These are phyloP conservation scores for Parasteatoda lunata DNA, from an alignment of 2,888 invertebrate genomes.

Conservation along the genomic window DNA sequence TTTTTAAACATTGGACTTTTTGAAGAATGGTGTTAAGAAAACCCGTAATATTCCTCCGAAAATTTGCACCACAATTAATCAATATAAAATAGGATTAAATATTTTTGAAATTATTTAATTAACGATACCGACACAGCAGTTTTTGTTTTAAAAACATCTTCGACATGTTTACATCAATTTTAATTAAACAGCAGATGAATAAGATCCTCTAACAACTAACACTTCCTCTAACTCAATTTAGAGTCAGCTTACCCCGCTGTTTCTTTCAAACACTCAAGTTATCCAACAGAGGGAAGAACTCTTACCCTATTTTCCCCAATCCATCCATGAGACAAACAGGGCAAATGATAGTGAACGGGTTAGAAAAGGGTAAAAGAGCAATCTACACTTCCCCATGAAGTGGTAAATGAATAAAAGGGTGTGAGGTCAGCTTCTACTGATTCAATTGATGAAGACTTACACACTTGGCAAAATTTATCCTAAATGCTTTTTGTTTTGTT, in stretches of 20 bases:
- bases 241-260: neutral
- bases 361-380: conserved; percentile 20
- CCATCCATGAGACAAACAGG: conserved; percentile 17
- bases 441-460: conserved; percentile 52
- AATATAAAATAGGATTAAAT: no score
- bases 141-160: no score
- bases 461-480: conserved; percentile 8
- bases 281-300: neutral
- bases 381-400: conserved; percentile 25
- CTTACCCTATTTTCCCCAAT: conserved; percentile 1
- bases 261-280: neutral
- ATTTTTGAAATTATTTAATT: no score
- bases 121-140: no score
- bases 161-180: no score
- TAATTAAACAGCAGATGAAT: no score
- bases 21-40: no score
- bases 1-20: no score
- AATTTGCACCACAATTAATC: no score
- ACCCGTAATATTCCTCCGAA: no score
- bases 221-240: neutral
- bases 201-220: no score
- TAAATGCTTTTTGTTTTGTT: no score
- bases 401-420: conserved; percentile 32
- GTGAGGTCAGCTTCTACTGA: conserved; percentile 10
- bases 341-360: conserved; percentile 16